Base-by-base conservation (phyloP, 37 sponge, comb jelly and placozoan genomes). In the Halisarca cf. caerulea region DNA sequence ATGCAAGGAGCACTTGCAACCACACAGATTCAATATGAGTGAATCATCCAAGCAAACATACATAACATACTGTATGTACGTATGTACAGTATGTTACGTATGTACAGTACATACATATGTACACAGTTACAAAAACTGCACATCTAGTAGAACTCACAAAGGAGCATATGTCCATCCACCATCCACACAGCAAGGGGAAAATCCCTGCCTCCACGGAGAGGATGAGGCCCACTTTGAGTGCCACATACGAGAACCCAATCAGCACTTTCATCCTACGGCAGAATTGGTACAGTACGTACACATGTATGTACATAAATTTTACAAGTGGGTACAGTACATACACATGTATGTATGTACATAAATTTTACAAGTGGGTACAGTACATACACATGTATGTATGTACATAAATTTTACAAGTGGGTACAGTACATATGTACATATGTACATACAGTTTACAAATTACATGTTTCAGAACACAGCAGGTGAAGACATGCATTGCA, bases 111-210 rank as follows among this genome's bases (percentile, higher is more conserved):
- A 6, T 6, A 47, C 6, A 47, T 47, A 47, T 14, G 11, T n/a
- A 47, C 51, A 47, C 9, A 47, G 51, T 47, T 47, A n/a, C n/a
- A n/a, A n/a, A n/a, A n/a, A n/a, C 51, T 47, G 11, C 51, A 47
- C 51, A 47, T 47, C 23, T 9, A 3, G 2, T 69, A 32, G 33
- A 0, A 83, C 92, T 88, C 44, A 96, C 96, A 85, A 95, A 90
- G 2, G 96, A 91, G 79, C 98, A 97, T 59, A 97, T 93, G 86
- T 97, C 96, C 38, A 97, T 91, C 98, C 98, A 97, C 96, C 96
- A 97, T 33, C 98, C 98, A 85, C 98, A 93, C 84, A 95, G 80
- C 27, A 91, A 80, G 20, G 98, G 98, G 66, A 97, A 97, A 6
- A 97, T 80, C 8, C 89, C 94, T 79, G 98, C 96, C 86, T 97